Base-by-base conservation (phyloP, 2,888 invertebrate genomes). In the Pasiphila rectangulata region DNA sequence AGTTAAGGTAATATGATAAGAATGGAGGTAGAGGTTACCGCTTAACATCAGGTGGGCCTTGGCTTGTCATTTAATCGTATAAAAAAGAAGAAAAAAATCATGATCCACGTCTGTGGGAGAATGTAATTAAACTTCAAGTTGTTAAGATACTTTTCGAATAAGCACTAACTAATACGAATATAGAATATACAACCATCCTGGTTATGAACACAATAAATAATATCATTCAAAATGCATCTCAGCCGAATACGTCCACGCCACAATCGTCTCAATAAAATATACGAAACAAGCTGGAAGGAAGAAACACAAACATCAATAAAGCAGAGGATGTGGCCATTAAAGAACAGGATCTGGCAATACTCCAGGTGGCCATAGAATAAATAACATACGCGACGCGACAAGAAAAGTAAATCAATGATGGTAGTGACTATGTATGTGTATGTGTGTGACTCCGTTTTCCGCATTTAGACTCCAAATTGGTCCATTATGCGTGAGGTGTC, bases 281-380 rank as follows among this genome's bases (percentile, higher is more conserved):
- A 27, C 37, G 39, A 35, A 44, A 39, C 19, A 39, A 36, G 29
- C 35, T 44, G 49, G 39, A 36, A 45, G 44, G 44, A 48, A 45
- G 49, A 49, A 39, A 35, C 36, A 29, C 27, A 32, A 41, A 24
- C 42, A 38, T 29, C 37, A 5, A 51, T 46, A 39, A 55, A 47
- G 34, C 23, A 41, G 44, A 55, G 42, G 24, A 48, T 39, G 32
- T 37, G 46, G 17, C 39, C 47, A 46, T 43, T 46, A 49, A 38
- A 44, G 48, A 52, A 50, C 56, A 54, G 52, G 52, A 54, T 57
- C 47, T 57, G 54, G 52, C 47, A 36, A 46, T 29, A 41, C 16
- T 46, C 53, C 56, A 53, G 40, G 44, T 37, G 34, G 19, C 36
- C 30, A 39, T 38, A 46, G 53, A 45, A 32, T 37, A 44, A 32